Evolutionary conservation across 2,888 invertebrate species (phyloP).

Genomic region (Galerucella calmariensis): DNA sequence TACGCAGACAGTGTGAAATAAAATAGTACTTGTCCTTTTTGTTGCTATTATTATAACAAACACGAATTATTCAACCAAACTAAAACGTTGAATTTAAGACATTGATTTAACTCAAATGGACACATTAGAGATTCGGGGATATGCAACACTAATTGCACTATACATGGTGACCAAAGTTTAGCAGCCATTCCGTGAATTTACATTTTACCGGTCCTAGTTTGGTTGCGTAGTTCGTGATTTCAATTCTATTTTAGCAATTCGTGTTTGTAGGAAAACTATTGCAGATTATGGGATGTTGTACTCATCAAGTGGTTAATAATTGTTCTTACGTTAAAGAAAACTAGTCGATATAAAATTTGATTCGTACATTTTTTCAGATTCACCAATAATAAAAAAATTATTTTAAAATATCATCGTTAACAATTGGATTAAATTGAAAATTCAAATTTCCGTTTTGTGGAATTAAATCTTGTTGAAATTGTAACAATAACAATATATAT

Average conservation of each 20-base stretch:
- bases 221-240: neutral
- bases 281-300: constrained; percentile 25
- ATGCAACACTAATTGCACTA: too few species aligned
- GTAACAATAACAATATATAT: neutral
- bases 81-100: too few species aligned
- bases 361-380: constrained; percentile 12
- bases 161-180: too few species aligned
- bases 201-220: neutral
- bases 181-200: neutral
- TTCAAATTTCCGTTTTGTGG: too few species aligned
- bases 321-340: constrained; percentile 2
- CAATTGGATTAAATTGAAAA: neutral
- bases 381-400: neutral
- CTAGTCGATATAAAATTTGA: neutral
- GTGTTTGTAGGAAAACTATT: constrained; percentile 24
- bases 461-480: too few species aligned
- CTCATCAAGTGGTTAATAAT: constrained; percentile 25
- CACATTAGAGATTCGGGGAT: too few species aligned
- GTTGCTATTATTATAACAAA: too few species aligned
- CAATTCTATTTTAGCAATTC: neutral
- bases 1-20: too few species aligned
- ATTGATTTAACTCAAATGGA: too few species aligned
- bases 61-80: too few species aligned
- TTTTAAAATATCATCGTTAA: neutral
- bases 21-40: too few species aligned